Base-by-base conservation (phyloP, 2,888 invertebrate genomes). In the Phengaris arion region DNA sequence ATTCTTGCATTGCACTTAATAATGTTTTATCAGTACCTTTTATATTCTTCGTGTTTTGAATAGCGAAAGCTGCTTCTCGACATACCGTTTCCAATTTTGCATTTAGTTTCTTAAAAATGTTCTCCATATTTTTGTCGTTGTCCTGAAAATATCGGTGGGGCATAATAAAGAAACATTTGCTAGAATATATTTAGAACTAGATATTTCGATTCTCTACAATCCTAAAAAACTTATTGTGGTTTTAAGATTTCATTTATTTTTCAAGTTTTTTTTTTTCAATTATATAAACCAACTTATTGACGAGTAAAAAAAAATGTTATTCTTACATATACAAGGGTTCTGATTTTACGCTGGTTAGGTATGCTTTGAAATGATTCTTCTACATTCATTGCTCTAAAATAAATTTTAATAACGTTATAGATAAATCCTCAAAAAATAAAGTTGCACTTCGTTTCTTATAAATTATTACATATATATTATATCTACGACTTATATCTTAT, bases 51-150 rank as follows among this genome's bases (percentile, higher is more conserved):
- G 86, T 86, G 51, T 85, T 78, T 13, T 86, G 82, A 0, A 92
- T 85, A 0, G 87, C 88, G 5, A 81, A 79, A 0, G 88, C 87
- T 0, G 92, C 91, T 70, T 89, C 85, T 7, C 83, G 83, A 68
- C 89, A 89, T 0, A 91, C 84, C 0, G 83, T 82, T 68, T 86
- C 87, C 90, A 93, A 89, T 3, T 89, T 90, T 0, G 81, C 81
- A 0, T 86, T 86, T 2, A 92, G 76, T 0, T 77, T 78, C 0
- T 82, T 81, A 64, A 91, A 91, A 64, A 82, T 81, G 0, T 80
- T 79, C 2, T 81, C 82, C 51, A 81, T 80, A 0, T 82, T 83
- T 0, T 77, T 78, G 0, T 80, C 77, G 6, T 82, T 80, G 13
- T 83, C 82, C 86, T 86, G 75, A 10, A 48, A 45, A n/a, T 55